Evolutionary conservation across 2,888 invertebrate species (phyloP).

Genomic region (Caenorhabditis sp.): DNA sequence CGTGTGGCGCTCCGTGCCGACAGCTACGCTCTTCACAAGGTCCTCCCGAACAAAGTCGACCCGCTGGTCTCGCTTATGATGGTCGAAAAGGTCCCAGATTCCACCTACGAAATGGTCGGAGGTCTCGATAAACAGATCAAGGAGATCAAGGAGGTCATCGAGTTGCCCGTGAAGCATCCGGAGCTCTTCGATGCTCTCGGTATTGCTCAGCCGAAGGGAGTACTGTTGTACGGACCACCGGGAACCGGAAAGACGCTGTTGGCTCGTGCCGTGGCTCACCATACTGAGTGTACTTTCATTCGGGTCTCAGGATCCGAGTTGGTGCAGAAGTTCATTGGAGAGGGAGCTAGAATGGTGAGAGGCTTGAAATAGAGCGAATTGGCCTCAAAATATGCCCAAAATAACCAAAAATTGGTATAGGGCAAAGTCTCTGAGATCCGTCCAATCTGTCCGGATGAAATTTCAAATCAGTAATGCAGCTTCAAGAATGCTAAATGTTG

Average conservation of each 20-base stretch:
- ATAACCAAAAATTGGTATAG: no score
- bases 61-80: conserved; percentile 99
- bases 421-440: background rate
- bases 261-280: conserved; percentile 98
- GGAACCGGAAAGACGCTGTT: conserved; percentile 96
- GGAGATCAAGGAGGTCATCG: conserved; percentile 99
- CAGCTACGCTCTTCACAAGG: conserved; percentile 98
- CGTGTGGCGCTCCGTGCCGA: conserved; percentile 98
- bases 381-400: background rate
- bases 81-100: conserved; percentile 99
- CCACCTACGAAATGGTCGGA: conserved; percentile 99
- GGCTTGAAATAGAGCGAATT: no score
- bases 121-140: conserved; percentile 99
- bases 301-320: conserved; percentile 98
- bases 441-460: no score
- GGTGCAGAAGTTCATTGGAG: conserved; percentile 99
- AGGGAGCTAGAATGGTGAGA: conserved; percentile 97
- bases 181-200: conserved; percentile 98
- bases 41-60: conserved; percentile 98
- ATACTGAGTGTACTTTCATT: conserved; percentile 99
- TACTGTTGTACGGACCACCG: conserved; percentile 97
- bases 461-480: no score
- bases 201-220: conserved; percentile 97
- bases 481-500: no score
- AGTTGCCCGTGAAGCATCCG: conserved; percentile 98